Conservation (phyloP, 37 sponge, comb jelly and placozoan species). For the Eunapius fragilis region DNA sequence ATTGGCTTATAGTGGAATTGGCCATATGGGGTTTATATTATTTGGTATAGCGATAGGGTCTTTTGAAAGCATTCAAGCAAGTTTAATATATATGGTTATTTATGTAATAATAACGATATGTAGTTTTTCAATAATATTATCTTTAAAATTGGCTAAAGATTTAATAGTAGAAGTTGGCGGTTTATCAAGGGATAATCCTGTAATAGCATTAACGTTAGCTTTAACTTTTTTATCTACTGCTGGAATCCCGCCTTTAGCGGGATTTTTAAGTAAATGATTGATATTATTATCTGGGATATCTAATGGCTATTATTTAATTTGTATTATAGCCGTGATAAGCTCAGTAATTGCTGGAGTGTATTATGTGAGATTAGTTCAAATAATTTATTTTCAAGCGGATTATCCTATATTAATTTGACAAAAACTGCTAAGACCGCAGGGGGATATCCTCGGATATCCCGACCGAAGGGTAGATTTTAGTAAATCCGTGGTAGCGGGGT, state of each 20-base stretch:
- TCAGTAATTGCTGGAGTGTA: constrained; percentile 82
- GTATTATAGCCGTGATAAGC: constrained; percentile 49
- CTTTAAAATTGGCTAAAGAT: constrained; percentile 47
- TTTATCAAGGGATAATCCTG: constrained; percentile 72
- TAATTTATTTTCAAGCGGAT: constrained; percentile 76
- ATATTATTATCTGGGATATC: constrained; percentile 69
- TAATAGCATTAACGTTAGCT: constrained; percentile 56
- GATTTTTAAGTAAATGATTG: constrained; percentile 76
- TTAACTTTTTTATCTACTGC: constrained; percentile 69
- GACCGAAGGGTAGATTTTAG: constrained; percentile 25
- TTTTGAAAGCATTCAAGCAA: constrained; percentile 73
- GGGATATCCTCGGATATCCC: too few species aligned
- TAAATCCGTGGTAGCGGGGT: constrained; percentile 45
- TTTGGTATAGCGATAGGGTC: constrained; percentile 70
- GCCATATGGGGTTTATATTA: constrained; percentile 79
- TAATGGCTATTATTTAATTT: constrained; percentile 74
- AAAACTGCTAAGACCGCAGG: constrained; percentile 10
- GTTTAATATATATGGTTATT: constrained; percentile 70
- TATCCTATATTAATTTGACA: constrained; percentile 70
- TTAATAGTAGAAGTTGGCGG: constrained; percentile 64
- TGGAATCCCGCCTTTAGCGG: constrained; percentile 73
- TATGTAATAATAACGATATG: constrained; percentile 80
- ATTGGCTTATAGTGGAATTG: constrained; percentile 83
- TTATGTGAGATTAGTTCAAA: constrained; percentile 83
- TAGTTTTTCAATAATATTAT: constrained; percentile 70